Evolutionary conservation across 2,797 vertebrate species (phyloP).

Genomic region (Xyrichtys novacula): DNA sequence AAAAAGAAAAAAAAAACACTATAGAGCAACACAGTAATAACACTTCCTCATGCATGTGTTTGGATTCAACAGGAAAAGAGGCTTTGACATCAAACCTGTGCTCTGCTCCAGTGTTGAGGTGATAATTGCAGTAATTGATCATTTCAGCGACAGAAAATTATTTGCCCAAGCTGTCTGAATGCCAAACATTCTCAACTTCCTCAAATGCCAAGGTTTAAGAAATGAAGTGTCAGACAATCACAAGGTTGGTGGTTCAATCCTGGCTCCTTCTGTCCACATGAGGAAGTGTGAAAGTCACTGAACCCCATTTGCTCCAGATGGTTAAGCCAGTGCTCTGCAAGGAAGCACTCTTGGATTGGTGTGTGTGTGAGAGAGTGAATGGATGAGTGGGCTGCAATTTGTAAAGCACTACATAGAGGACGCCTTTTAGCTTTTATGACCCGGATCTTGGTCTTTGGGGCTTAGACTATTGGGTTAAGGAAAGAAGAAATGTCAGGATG

Average conservation of each 20-base stretch:
- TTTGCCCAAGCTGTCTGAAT: background rate
- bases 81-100: constrained; percentile 2
- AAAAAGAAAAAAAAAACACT: constrained; percentile 29
- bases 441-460: background rate
- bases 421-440: background rate
- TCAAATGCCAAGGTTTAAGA: background rate
- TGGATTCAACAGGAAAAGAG: background rate
- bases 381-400: constrained; percentile 1
- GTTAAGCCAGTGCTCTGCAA: background rate
- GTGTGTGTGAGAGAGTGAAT: background rate
- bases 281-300: background rate
- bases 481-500: background rate
- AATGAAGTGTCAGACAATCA: background rate
- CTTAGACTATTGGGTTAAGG: background rate
- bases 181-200: background rate
- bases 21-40: constrained; percentile 5
- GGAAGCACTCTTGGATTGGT: background rate
- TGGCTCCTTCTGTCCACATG: background rate
- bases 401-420: background rate
- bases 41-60: background rate
- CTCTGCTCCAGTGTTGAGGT: background rate
- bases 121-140: background rate
- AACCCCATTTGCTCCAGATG: background rate
- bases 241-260: background rate
- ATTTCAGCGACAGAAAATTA: background rate